Evolutionary conservation across 2,113 vertebrate genomes (phyloP).

Genomic region (Vidua chalybeata): DNA sequence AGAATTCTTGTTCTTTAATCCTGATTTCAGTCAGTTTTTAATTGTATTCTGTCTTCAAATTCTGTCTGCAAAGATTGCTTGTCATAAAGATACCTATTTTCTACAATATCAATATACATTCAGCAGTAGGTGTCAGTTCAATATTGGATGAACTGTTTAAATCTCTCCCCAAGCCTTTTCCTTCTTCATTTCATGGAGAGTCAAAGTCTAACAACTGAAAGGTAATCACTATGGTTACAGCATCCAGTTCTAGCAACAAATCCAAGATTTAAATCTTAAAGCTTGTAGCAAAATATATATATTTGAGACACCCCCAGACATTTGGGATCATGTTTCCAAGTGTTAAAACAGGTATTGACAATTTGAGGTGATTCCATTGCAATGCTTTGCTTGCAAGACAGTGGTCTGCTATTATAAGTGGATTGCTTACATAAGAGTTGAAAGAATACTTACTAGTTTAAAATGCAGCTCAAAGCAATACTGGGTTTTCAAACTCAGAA

Average conservation of each 20-base stretch:
- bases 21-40: not conserved
- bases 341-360: not conserved
- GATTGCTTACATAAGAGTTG: constrained; percentile 5
- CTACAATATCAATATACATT: not conserved
- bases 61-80: not conserved
- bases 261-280: not conserved
- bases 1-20: not conserved
- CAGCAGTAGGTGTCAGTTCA: constrained; percentile 1
- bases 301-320: not conserved
- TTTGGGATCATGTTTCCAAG: not conserved
- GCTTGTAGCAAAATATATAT: not conserved
- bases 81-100: not conserved
- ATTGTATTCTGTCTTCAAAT: not conserved
- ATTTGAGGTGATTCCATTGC: constrained; percentile 27
- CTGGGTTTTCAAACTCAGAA: not conserved
- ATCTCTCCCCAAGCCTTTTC: not conserved
- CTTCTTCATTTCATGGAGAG: not conserved
- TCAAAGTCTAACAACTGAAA: constrained; percentile 18
- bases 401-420: not conserved
- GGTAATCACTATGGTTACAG: constrained; percentile 51
- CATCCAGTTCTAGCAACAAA: not conserved
- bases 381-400: not conserved
- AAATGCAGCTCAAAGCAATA: not conserved
- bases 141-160: not conserved
- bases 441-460: not conserved